phyloP scores from a whole-genome alignment of 2,888 invertebrate genomes.

The Rotaria macrura region DNA sequence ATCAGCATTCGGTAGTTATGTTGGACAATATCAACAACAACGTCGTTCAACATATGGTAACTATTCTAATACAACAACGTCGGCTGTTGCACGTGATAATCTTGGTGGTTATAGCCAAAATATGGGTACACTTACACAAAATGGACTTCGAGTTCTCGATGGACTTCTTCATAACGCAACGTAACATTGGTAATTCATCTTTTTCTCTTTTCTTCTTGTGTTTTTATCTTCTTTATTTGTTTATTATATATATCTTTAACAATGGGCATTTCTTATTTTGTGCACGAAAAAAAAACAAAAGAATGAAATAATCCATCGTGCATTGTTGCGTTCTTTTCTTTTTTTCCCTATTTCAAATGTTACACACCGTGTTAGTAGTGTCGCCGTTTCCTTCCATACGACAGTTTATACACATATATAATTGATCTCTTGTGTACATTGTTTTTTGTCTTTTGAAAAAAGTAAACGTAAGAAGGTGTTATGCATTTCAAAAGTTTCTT shows the following conservation, averaged over 20 bases:
- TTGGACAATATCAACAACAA: neutral
- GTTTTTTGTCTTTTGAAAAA: neutral
- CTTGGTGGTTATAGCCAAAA: neutral
- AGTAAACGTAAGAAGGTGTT: neutral
- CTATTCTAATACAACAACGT: neutral
- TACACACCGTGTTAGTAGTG: neutral
- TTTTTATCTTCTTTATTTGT: neutral
- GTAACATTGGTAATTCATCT: neutral
- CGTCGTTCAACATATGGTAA: neutral
- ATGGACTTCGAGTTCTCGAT: slow-evolving; percentile 6
- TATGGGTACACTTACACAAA: neutral
- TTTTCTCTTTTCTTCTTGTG: neutral
- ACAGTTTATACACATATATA: neutral
- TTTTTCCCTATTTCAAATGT: neutral
- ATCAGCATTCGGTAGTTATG: neutral
- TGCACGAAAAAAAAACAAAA: neutral
- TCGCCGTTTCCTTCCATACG: neutral
- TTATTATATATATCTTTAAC: neutral
- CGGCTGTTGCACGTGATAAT: neutral
- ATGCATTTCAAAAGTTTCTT: neutral
- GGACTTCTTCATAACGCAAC: slow-evolving; percentile 4
- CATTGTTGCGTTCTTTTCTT: neutral
- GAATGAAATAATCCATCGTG: neutral
- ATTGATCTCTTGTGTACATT: neutral
- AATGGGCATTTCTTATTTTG: neutral